A percentile compares a stretch with the other conserved stretches of the same genome.
Conservation (phyloP, 2,797 vertebrate genomes). For the Phalloptychus januarius region DNA sequence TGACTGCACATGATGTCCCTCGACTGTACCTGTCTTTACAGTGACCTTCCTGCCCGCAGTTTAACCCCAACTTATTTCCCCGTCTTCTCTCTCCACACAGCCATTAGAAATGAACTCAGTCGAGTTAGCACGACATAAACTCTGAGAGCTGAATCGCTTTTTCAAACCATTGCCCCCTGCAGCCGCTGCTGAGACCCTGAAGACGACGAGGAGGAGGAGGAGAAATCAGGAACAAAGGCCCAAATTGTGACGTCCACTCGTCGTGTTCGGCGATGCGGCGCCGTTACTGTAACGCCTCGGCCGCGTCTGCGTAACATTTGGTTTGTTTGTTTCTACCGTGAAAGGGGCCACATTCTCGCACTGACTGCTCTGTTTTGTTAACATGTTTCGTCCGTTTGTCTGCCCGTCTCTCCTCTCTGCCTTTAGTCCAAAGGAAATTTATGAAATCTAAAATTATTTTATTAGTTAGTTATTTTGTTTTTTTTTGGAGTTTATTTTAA, state of each 20-base stretch:
- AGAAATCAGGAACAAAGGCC: slow-evolving; percentile 64
- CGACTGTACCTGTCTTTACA: not conserved
- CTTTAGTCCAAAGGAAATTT: slow-evolving; percentile 55
- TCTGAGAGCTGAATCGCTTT: slow-evolving; percentile 65
- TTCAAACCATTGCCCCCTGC: slow-evolving; percentile 64
- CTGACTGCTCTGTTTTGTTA: slow-evolving; percentile 76
- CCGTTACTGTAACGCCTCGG: slow-evolving; percentile 60
- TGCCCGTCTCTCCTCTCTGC: slow-evolving; percentile 48
- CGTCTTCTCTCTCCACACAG: slow-evolving; percentile 69
- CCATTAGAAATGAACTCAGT: slow-evolving; percentile 98
- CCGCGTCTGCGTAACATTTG: slow-evolving; percentile 61
- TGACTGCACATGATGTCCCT: not conserved
- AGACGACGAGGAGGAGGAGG: slow-evolving; percentile 51
- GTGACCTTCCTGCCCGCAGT: not conserved
- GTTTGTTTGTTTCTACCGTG: slow-evolving; percentile 48
- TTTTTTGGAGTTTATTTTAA: slow-evolving; percentile 56
- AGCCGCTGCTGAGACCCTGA: slow-evolving; percentile 77
- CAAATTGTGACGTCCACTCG: slow-evolving; percentile 76
- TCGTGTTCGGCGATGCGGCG: slow-evolving; percentile 57
- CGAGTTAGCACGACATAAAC: slow-evolving; percentile 97
- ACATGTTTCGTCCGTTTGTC: slow-evolving; percentile 76
- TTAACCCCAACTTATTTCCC: slow-evolving; percentile 4
- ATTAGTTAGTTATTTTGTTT: slow-evolving; percentile 63
- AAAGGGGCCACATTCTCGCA: slow-evolving; percentile 65
- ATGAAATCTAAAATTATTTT: slow-evolving; percentile 65